Conservation (phyloP, 1,140 invertebrate genomes). For the Caerostris extrusa region DNA sequence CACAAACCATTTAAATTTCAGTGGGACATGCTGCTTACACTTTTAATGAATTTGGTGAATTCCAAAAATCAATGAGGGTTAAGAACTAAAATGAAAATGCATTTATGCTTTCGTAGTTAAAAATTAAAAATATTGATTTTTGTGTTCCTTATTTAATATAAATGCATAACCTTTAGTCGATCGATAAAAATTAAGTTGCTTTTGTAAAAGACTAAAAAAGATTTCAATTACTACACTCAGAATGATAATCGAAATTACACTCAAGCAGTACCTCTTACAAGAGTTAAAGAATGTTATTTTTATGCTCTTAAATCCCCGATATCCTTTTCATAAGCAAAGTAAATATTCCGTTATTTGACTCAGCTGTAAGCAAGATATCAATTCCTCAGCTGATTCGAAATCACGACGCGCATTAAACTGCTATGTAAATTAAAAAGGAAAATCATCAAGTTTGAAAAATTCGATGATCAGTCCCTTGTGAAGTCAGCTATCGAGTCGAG, state of each 20-base stretch:
- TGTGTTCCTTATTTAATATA: background rate
- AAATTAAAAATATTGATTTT: background rate
- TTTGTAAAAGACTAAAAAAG: background rate
- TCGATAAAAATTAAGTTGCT: constrained; percentile 24
- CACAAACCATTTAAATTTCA: background rate
- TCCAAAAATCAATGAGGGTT: background rate
- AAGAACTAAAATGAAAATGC: background rate
- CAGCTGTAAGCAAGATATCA: background rate
- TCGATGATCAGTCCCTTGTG: constrained; percentile 7
- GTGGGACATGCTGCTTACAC: background rate
- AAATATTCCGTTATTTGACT: constrained; percentile 26
- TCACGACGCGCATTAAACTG: background rate
- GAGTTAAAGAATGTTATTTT: background rate
- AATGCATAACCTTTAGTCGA: background rate
- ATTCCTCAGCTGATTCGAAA: constrained; percentile 1
- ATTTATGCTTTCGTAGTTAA: background rate
- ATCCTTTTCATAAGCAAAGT: constrained; percentile 21
- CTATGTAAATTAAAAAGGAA: constrained; percentile 43
- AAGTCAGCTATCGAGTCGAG: constrained; percentile 9
- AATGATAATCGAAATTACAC: constrained; percentile 7
- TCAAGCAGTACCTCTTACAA: background rate
- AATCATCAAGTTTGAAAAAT: constrained; percentile 38
- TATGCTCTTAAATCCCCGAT: constrained; percentile 31
- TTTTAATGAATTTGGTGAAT: background rate
- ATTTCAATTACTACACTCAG: background rate